Conservation (phyloP, 2,888 invertebrate species). For the Erannis defoliaria region DNA sequence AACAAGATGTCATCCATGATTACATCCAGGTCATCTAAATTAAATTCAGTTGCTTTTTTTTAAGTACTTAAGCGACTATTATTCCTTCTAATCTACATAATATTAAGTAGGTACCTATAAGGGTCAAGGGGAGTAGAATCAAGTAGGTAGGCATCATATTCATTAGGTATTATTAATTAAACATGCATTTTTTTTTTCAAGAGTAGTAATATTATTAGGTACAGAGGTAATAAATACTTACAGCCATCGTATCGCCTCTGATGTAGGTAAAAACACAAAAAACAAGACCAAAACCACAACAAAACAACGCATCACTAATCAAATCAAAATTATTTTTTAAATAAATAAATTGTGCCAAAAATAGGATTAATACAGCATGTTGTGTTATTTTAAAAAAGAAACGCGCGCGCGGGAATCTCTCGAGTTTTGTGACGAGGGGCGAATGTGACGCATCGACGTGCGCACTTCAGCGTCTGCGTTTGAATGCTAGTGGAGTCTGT, state of each 20-base stretch:
- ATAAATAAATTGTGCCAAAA: slow-evolving; percentile 8
- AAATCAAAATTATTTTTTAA: slow-evolving; percentile 44
- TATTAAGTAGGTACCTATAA: too few species aligned
- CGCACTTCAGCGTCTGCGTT: slow-evolving; percentile 68
- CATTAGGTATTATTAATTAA: too few species aligned
- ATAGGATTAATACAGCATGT: slow-evolving; percentile 41
- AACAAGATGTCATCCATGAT: too few species aligned
- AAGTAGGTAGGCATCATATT: too few species aligned
- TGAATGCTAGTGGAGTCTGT: slow-evolving; percentile 56
- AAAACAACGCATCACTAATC: slow-evolving; percentile 79
- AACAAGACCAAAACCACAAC: slow-evolving; percentile 77
- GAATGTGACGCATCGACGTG: slow-evolving; percentile 56
- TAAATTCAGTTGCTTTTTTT: too few species aligned
- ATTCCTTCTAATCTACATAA: too few species aligned
- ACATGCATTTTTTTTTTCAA: too few species aligned
- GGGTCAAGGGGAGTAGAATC: too few species aligned
- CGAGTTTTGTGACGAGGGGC: slow-evolving; percentile 42
- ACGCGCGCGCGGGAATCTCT: slow-evolving; percentile 66
- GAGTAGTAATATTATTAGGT: too few species aligned
- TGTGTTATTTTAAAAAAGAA: slow-evolving; percentile 57
- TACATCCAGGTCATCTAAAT: too few species aligned
- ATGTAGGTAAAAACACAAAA: slow-evolving; percentile 80
- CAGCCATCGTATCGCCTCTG: slow-evolving; percentile 83
- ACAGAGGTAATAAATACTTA: too few species aligned
- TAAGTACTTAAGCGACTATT: too few species aligned